Evolutionary conservation across 2,888 invertebrate species (phyloP).

Genomic region (Meloe dianella): DNA sequence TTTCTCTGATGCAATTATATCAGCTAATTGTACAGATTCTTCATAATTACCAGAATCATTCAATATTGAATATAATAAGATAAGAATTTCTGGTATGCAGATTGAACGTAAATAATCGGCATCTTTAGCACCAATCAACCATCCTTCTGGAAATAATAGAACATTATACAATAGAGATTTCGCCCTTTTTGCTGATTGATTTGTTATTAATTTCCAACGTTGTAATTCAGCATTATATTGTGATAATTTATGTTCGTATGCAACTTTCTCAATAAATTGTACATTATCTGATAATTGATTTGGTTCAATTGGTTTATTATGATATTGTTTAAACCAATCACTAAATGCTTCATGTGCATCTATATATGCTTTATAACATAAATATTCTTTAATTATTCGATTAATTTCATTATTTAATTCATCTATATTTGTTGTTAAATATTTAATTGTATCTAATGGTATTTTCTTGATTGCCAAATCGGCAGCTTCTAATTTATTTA

Average conservation of each 20-base stretch:
- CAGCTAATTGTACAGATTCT: constrained; percentile 80
- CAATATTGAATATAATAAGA: constrained; percentile 80
- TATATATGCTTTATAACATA: constrained; percentile 87
- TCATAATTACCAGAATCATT: constrained; percentile 76
- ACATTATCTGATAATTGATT: constrained; percentile 65
- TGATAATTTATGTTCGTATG: constrained; percentile 82
- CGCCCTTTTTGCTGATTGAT: constrained; percentile 66
- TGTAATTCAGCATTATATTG: constrained; percentile 80
- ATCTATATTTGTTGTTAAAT: constrained; percentile 59
- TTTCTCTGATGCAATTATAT: constrained; percentile 80
- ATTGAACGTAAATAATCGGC: constrained; percentile 72
- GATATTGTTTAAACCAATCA: constrained; percentile 86
- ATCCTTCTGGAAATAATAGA: constrained; percentile 86
- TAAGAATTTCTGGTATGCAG: constrained; percentile 83
- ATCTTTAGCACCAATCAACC: constrained; percentile 77
- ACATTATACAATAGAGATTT: constrained; percentile 85
- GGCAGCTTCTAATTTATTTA: constrained; percentile 83
- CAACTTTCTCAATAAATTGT: constrained; percentile 86
- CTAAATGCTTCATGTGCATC: constrained; percentile 87
- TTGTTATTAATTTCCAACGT: constrained; percentile 63
- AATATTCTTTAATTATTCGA: constrained; percentile 76
- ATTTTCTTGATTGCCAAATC: constrained; percentile 76
- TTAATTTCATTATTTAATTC: constrained; percentile 61
- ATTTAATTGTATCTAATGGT: constrained; percentile 69
- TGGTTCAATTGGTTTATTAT: constrained; percentile 77